phyloP scores from a whole-genome alignment of 2,113 vertebrate species.

The Sylvietta virens region DNA sequence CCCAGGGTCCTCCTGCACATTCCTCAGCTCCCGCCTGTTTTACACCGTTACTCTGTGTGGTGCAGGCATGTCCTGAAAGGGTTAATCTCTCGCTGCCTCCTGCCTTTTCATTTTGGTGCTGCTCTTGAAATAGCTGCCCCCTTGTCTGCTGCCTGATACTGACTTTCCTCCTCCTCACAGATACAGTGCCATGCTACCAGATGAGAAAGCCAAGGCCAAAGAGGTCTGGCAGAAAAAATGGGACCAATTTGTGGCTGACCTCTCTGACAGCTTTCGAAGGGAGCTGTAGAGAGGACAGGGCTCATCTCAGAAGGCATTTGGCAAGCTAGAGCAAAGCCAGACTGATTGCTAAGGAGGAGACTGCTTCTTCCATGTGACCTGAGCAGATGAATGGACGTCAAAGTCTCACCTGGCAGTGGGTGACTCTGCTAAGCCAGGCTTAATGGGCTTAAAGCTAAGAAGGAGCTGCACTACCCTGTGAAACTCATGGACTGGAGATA shows the following conservation, averaged over 20 bases:
- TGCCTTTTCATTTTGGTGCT: neutral
- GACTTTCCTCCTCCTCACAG: slow-evolving; percentile 58
- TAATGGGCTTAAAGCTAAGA: neutral
- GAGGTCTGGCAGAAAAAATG: slow-evolving; percentile 79
- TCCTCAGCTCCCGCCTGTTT: neutral
- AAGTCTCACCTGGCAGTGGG: neutral
- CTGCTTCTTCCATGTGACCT: neutral
- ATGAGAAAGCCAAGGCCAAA: slow-evolving; percentile 66
- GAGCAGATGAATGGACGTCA: neutral
- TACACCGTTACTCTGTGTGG: neutral
- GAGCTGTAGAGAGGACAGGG: neutral
- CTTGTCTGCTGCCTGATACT: neutral
- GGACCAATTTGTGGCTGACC: slow-evolving; percentile 79
- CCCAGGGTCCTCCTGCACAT: neutral
- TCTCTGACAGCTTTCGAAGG: neutral
- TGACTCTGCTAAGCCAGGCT: neutral
- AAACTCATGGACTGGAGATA: neutral
- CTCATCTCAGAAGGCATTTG: neutral
- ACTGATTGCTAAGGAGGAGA: neutral
- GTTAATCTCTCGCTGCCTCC: slow-evolving; percentile 10
- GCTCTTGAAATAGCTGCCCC: neutral
- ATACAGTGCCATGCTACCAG: slow-evolving; percentile 76
- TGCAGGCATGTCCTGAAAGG: neutral
- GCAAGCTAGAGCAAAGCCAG: neutral
- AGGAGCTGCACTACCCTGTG: neutral